These are phyloP conservation scores for Petrophora chlorosata DNA, from an alignment of 2,888 invertebrate species.

Conservation along the genomic window DNA sequence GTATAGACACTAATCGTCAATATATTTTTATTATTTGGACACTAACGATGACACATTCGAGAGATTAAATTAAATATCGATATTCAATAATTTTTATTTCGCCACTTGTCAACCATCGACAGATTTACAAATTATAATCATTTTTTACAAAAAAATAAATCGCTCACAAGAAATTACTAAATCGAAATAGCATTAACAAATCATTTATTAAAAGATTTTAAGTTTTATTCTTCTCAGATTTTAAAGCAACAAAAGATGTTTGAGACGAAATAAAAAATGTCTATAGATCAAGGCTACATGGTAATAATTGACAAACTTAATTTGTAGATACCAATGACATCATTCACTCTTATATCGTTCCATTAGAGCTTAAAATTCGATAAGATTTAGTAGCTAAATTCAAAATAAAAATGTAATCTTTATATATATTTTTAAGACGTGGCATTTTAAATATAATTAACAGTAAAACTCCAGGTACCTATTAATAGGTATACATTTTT, in stretches of 20 bases:
- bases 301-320: slow-evolving; percentile 6
- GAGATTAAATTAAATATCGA: no score
- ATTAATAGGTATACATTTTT: slow-evolving; percentile 10
- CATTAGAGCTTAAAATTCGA: slow-evolving; percentile 16
- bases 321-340: neutral
- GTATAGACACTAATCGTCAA: no score
- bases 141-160: no score
- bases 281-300: slow-evolving; percentile 28
- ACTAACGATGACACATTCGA: no score
- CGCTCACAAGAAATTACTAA: no score
- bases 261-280: slow-evolving; percentile 25
- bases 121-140: no score
- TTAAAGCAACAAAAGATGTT: slow-evolving; percentile 22
- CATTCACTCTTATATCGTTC: slow-evolving; percentile 14
- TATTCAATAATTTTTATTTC: neutral
- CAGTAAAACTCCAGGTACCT: slow-evolving; percentile 13
- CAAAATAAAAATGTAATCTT: slow-evolving; percentile 11
- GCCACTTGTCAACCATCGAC: neutral
- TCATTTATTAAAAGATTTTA: no score
- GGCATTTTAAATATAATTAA: slow-evolving; percentile 28
- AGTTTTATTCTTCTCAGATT: no score
- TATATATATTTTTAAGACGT: slow-evolving; percentile 14
- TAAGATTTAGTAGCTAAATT: neutral
- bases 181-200: slow-evolving; percentile 9
- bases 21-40: no score